These are phyloP conservation scores for Zaprionus gabonicus DNA, from an alignment of 1,140 invertebrate species.

Conservation along the genomic window DNA sequence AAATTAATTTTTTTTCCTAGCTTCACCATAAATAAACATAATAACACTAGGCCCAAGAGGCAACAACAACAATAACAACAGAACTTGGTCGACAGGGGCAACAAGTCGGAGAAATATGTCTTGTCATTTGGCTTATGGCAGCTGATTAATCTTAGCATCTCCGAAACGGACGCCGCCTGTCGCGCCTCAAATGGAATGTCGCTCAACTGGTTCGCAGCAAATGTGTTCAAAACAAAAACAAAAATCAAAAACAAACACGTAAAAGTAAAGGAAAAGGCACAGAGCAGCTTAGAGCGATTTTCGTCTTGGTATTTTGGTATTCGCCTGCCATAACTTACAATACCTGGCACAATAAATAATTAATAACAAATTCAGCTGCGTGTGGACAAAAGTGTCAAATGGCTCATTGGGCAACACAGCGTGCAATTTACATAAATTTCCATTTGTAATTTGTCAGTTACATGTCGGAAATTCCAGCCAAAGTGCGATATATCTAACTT, in stretches of 20 bases:
- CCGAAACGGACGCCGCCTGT: constrained; percentile 68
- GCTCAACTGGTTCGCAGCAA: constrained; percentile 69
- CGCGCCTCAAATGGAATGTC: constrained; percentile 76
- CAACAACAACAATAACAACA: constrained; percentile 16
- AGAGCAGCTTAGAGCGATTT: constrained; percentile 29
- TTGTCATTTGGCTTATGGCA: constrained; percentile 81
- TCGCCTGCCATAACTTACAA: constrained; percentile 72
- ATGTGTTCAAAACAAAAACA: constrained; percentile 28
- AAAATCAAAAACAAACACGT: constrained; percentile 15
- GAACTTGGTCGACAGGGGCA: constrained; percentile 18
- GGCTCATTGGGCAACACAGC: constrained; percentile 74
- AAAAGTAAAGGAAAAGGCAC: constrained; percentile 66
- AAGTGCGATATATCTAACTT: not conserved
- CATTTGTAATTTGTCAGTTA: constrained; percentile 47
- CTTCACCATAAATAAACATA: constrained; percentile 72
- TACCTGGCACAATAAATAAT: constrained; percentile 73
- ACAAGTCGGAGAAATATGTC: constrained; percentile 61
- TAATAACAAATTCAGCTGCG: constrained; percentile 65
- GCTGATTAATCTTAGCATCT: constrained; percentile 82
- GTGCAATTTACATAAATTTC: constrained; percentile 77
- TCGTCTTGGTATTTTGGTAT: constrained; percentile 27
- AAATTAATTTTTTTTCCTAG: constrained; percentile 74
- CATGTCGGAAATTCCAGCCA: not conserved
- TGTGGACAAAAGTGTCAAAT: constrained; percentile 79
- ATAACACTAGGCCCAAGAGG: constrained; percentile 47